Conservation (phyloP, 2,113 vertebrate species). For the Phaethornis superciliosus region DNA sequence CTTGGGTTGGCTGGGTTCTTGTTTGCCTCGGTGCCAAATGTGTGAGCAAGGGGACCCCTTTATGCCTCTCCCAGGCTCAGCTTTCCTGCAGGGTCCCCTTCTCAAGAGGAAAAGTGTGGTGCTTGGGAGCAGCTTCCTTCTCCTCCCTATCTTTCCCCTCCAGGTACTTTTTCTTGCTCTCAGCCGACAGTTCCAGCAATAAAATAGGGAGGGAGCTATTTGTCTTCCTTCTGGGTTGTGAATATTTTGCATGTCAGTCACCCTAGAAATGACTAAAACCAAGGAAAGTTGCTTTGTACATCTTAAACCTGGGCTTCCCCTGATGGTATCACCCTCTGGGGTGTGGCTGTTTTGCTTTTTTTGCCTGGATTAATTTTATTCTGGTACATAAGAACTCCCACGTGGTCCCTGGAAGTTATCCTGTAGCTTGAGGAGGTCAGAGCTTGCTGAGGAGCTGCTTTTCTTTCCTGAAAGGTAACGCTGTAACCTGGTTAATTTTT, state of each 20-base stretch:
- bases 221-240: neutral
- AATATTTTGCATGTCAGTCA: neutral
- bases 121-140: accelerated
- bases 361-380: neutral
- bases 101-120: neutral
- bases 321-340: neutral
- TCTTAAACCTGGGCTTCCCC: neutral
- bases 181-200: neutral
- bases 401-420: neutral
- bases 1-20: neutral
- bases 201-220: neutral
- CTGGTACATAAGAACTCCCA: neutral
- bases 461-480: neutral
- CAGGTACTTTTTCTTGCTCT: neutral
- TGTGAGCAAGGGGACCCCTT: neutral
- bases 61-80: neutral
- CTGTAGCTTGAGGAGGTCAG: neutral
- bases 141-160: neutral
- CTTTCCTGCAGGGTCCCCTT: neutral
- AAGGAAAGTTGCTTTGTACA: neutral
- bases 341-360: neutral
- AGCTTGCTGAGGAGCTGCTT: neutral
- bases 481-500: neutral
- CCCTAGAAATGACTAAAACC: neutral
- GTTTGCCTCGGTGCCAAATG: neutral